phyloP scores from a whole-genome alignment of 2,888 invertebrate species.

The Dryadula phaetusa region DNA sequence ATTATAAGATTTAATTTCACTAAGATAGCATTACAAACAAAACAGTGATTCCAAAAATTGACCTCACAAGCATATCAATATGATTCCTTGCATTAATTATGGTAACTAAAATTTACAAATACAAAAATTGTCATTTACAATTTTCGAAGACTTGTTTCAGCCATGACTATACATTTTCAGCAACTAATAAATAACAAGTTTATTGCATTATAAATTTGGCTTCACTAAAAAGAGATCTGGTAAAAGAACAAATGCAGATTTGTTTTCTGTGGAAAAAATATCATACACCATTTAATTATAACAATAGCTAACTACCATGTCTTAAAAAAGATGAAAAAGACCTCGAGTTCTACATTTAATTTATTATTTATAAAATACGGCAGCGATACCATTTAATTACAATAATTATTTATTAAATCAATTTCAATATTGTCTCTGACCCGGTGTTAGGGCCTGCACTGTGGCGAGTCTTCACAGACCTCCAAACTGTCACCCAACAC shows the following conservation, averaged over 20 bases:
- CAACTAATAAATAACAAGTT: conserved; percentile 33
- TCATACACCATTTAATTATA: conserved; percentile 80
- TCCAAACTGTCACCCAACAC: conserved; percentile 76
- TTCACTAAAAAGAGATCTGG: conserved; percentile 48
- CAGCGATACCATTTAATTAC: conserved; percentile 82
- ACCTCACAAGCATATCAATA: conserved; percentile 41
- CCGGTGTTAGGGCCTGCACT: conserved; percentile 66
- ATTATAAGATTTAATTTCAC: conserved; percentile 67
- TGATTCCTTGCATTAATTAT: conserved; percentile 34
- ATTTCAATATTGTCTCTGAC: conserved; percentile 83
- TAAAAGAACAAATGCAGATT: conserved; percentile 77
- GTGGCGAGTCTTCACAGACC: conserved; percentile 59
- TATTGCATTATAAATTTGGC: conserved; percentile 42
- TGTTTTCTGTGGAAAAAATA: conserved; percentile 79
- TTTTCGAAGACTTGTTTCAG: conserved; percentile 25
- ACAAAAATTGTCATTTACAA: conserved; percentile 32
- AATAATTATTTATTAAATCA: conserved; percentile 82
- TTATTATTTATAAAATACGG: conserved; percentile 82
- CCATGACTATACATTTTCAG: conserved; percentile 35
- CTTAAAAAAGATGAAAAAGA: conserved; percentile 84
- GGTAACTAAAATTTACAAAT: conserved; percentile 42
- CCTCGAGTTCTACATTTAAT: conserved; percentile 76
- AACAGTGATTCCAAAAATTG: conserved; percentile 57
- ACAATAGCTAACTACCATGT: conserved; percentile 81
- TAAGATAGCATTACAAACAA: conserved; percentile 69